phyloP scores from a whole-genome alignment of 1,140 invertebrate species.

The Xylocopa sonorina region DNA sequence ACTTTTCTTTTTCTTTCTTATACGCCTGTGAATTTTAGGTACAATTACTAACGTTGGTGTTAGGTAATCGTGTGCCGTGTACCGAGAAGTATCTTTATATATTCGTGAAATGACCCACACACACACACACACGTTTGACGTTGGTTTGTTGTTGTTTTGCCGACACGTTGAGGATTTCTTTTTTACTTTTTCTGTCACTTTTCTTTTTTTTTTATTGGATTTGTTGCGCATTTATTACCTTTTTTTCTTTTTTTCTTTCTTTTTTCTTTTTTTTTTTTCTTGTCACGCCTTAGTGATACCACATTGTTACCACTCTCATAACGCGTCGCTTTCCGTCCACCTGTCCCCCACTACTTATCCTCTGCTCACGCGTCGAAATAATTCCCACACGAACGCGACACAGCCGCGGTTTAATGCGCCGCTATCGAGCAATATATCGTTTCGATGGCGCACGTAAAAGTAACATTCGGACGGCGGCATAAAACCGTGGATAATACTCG shows the following conservation, averaged over 20 bases:
- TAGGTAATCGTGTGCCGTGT: slow-evolving; percentile 82
- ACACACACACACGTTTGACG: slow-evolving; percentile 76
- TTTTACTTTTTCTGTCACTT: slow-evolving; percentile 41
- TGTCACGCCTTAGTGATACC: slow-evolving; percentile 70
- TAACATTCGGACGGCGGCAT: not conserved
- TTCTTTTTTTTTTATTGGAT: slow-evolving; percentile 66
- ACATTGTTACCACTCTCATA: slow-evolving; percentile 57
- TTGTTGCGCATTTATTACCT: slow-evolving; percentile 75
- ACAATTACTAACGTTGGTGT: slow-evolving; percentile 81
- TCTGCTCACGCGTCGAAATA: slow-evolving; percentile 3
- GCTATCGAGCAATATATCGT: slow-evolving; percentile 12
- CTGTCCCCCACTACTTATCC: not conserved
- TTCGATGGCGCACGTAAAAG: slow-evolving; percentile 8
- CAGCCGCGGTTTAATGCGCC: not conserved
- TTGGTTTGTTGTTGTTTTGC: slow-evolving; percentile 81
- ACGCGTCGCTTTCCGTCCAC: slow-evolving; percentile 34
- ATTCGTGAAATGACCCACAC: slow-evolving; percentile 74
- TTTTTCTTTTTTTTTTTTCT: slow-evolving; percentile 49
- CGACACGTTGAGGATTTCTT: slow-evolving; percentile 73
- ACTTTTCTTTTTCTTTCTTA: slow-evolving; percentile 52
- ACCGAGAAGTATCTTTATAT: slow-evolving; percentile 77
- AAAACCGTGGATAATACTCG: slow-evolving; percentile 10
- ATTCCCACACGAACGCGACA: slow-evolving; percentile 6
- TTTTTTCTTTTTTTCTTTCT: slow-evolving; percentile 10
- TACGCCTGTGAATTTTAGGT: slow-evolving; percentile 74